These are phyloP conservation scores for Onychostoma macrolepis DNA, from an alignment of 2,113 vertebrate species.

Conservation along the genomic window DNA sequence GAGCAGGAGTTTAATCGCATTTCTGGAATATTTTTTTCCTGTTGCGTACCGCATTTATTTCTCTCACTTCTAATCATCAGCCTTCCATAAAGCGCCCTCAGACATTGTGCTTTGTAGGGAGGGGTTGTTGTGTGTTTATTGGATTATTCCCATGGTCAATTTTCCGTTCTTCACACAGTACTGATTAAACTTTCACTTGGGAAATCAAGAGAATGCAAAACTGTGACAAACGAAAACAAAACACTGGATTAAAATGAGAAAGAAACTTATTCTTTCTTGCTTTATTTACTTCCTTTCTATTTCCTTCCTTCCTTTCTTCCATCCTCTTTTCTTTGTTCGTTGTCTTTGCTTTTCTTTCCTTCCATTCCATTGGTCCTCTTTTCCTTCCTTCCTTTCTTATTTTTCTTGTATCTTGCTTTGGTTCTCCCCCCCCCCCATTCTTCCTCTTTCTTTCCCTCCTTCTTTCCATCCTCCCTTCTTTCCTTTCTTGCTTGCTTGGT, in stretches of 20 bases:
- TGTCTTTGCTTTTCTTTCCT: background rate
- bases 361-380: background rate
- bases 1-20: constrained; percentile 32
- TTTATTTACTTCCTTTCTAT: background rate
- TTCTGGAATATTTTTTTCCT: constrained; percentile 52
- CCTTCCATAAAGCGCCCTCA: constrained; percentile 25
- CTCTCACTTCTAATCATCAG: constrained; percentile 50
- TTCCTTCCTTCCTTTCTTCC: background rate
- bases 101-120: constrained; percentile 46
- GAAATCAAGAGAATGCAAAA: constrained; percentile 62
- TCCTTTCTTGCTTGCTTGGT: background rate
- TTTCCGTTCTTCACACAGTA: constrained; percentile 55
- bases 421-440: no score
- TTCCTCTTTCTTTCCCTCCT: background rate
- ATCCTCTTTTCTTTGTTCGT: background rate
- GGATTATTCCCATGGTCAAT: constrained; percentile 57
- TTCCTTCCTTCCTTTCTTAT: background rate
- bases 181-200: constrained; percentile 66
- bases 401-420: background rate
- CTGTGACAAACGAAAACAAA: constrained; percentile 49
- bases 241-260: background rate
- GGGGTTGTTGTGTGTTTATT: constrained; percentile 54
- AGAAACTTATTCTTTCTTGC: background rate
- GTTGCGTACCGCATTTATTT: constrained; percentile 40
- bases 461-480: background rate